phyloP scores from a whole-genome alignment of 2,113 vertebrate species.

The Rostratula benghalensis region DNA sequence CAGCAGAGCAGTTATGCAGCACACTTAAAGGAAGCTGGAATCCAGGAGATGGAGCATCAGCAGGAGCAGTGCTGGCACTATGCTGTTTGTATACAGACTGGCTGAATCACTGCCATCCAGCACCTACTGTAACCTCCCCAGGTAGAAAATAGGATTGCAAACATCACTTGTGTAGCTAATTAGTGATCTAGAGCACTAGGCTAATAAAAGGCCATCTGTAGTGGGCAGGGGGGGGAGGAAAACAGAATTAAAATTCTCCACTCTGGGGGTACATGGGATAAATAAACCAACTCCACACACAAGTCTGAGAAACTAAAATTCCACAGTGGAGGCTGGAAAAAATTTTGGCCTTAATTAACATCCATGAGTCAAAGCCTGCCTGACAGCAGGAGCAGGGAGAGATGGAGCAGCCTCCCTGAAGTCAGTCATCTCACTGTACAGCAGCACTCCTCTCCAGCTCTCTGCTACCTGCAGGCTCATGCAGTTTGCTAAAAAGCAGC shows the following conservation, averaged over 20 bases:
- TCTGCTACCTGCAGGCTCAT: neutral
- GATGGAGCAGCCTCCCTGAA: neutral
- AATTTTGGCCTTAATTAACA: slow-evolving; percentile 15
- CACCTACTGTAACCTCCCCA: neutral
- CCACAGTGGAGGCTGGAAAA: neutral
- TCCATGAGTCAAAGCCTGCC: neutral
- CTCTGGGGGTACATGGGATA: neutral
- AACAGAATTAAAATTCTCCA: neutral
- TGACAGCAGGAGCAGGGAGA: neutral
- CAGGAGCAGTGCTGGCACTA: neutral
- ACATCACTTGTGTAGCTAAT: neutral
- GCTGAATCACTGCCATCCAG: neutral
- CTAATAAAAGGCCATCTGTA: neutral
- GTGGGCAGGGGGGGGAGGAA: neutral
- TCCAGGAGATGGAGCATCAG: neutral
- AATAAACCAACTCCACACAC: neutral
- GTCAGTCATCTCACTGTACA: neutral
- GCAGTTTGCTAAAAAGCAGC: neutral
- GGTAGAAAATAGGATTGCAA: neutral
- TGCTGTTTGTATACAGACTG: neutral
- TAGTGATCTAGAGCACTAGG: neutral
- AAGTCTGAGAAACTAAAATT: neutral
- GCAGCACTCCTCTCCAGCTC: neutral
- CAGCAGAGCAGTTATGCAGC: neutral
- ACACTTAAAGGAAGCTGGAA: neutral